phyloP scores from a whole-genome alignment of 2,113 vertebrate genomes.

The Canis aureus region DNA sequence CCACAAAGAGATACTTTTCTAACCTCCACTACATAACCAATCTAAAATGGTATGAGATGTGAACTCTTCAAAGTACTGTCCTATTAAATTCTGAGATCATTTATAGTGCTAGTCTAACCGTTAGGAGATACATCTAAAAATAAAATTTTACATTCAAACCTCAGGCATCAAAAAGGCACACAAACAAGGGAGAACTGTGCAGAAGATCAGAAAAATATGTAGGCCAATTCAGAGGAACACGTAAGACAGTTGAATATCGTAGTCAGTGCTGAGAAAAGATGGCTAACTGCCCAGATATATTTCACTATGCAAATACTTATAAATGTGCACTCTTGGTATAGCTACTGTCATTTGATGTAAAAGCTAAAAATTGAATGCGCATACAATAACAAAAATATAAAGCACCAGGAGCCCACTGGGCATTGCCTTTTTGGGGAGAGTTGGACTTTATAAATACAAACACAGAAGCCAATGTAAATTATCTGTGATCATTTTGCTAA shows the following conservation, averaged over 20 bases:
- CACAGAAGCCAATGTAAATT: conserved; percentile 51
- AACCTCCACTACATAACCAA: conserved; percentile 13
- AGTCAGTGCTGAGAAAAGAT: conserved; percentile 26
- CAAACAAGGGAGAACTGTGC: conserved; percentile 30
- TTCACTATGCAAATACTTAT: conserved; percentile 42
- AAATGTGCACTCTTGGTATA: neutral
- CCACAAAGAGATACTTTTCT: conserved; percentile 32
- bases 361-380: conserved; percentile 55
- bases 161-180: conserved; percentile 40
- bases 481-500: conserved; percentile 52
- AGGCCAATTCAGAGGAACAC: conserved; percentile 30
- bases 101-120: neutral
- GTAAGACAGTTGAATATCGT: neutral
- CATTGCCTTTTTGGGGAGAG: neutral
- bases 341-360: conserved; percentile 49
- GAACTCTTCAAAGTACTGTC: neutral
- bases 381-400: conserved; percentile 48
- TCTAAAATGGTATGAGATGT: neutral
- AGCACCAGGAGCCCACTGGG: neutral
- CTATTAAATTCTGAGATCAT: conserved; percentile 54
- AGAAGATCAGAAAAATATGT: conserved; percentile 41
- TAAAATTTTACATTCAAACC: conserved; percentile 40
- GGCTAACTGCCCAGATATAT: neutral
- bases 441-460: conserved; percentile 52
- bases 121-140: neutral